A percentile compares a stretch with the other conserved stretches of the same genome.
These are phyloP conservation scores for Pristionchus maxplancki DNA, from an alignment of 2,888 invertebrate species.

Conservation along the genomic window DNA sequence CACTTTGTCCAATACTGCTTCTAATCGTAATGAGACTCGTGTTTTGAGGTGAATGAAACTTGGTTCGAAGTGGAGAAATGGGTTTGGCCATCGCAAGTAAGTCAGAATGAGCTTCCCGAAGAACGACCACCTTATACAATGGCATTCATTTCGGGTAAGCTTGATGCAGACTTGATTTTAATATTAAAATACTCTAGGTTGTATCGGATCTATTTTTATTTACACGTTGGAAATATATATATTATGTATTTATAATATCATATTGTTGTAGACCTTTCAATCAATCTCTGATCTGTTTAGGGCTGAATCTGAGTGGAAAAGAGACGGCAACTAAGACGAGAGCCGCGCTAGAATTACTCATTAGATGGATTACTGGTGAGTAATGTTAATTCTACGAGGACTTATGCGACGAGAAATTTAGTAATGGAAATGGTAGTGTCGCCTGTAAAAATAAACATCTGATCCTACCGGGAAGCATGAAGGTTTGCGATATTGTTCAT, in stretches of 20 bases:
- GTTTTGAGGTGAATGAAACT: neutral
- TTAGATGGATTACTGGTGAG: constrained; percentile 21
- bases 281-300: neutral
- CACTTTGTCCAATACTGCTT: neutral
- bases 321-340: neutral
- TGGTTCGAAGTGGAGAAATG: neutral
- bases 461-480: too few species aligned
- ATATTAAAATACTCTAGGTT: too few species aligned
- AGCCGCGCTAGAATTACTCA: neutral
- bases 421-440: too few species aligned
- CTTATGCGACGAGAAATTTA: neutral
- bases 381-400: neutral
- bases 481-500: too few species aligned
- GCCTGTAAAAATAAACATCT: too few species aligned
- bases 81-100: constrained; percentile 6
- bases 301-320: constrained; percentile 29
- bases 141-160: constrained; percentile 35
- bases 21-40: neutral
- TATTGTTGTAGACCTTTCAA: neutral
- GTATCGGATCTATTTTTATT: too few species aligned
- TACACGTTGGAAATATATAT: too few species aligned
- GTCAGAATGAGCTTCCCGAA: constrained; percentile 18
- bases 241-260: too few species aligned
- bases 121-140: neutral
- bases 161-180: neutral